Evolutionary conservation across 2,888 invertebrate species (phyloP), one percentile per base, ranked within the genome.

Genomic region (Drosophila barbarae): DNA sequence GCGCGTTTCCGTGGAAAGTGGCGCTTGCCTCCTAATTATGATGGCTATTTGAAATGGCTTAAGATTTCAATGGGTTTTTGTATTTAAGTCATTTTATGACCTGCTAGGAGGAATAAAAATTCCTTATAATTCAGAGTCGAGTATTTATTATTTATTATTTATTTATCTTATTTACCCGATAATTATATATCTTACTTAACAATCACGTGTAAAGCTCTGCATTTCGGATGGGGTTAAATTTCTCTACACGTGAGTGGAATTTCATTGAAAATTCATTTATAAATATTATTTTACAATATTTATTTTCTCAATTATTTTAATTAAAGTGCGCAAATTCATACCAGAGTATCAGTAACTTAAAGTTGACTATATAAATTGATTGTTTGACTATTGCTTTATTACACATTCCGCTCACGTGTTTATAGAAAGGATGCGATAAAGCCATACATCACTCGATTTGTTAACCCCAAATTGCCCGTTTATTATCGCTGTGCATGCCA

Each of bases 391-490:
- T 42, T 10, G 13, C 13, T 7, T 10, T 13, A 49, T 49, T 34
- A 34, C 12, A 12, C n/a, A 67, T 50, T 52, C 35, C 26, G 7
- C 8, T 23, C 67, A 53, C 58, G 53, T 53, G 52, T 12, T 42
- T 13, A 23, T 38, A 52, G 52, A 42, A 53, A 44, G 44, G 50
- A 63, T 50, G 60, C 59, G 36, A 51, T 64, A 52, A 49, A 51
- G 46, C 23, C 61, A 52, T 52, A 23, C 52, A 61, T 67, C 59
- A 67, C 59, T 36, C 35, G 53, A 68, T 67, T 68, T 59, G 67
- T 59, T 68, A 67, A 67, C 67, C 68, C 39, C 68, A 54, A 68
- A 67, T 67, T 58, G 68, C 50, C 49, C 44, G 67, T 68, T 68
- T 68, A 68, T 68, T 68, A 59, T 58, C 67, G 32, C 36, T 38